These are phyloP conservation scores for Exephanes ischioxanthus DNA, from an alignment of 2,888 invertebrate species.

Conservation along the genomic window DNA sequence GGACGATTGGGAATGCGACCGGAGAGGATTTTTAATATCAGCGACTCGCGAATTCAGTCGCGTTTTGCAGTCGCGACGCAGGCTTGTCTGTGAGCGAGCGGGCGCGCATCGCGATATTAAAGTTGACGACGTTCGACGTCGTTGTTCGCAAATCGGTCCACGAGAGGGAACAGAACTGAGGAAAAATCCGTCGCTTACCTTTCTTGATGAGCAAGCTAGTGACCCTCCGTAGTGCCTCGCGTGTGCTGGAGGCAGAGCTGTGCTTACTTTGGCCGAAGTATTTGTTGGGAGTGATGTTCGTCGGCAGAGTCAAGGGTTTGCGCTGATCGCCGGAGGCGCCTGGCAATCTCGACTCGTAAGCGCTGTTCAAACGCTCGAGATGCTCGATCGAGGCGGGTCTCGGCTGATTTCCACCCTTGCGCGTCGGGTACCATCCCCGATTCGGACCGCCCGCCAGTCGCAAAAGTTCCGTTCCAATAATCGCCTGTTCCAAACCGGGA, in stretches of 20 bases:
- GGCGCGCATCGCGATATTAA: not conserved
- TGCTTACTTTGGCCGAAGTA: conserved; percentile 90
- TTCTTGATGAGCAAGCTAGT: conserved; percentile 95
- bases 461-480: conserved; percentile 92
- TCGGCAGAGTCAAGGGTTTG: conserved; percentile 94
- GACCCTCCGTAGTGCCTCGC: conserved; percentile 94
- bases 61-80: conserved; percentile 10
- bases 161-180: conserved; percentile 6
- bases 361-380: conserved; percentile 89
- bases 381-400: conserved; percentile 95
- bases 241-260: conserved; percentile 89
- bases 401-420: conserved; percentile 86
- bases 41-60: conserved; percentile 1
- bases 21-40: not conserved
- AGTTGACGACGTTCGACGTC: conserved; percentile 13
- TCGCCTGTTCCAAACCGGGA: conserved; percentile 86
- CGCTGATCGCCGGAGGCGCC: conserved; percentile 87
- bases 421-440: conserved; percentile 93
- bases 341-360: conserved; percentile 83
- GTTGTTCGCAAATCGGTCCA: conserved; percentile 35
- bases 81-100: not conserved
- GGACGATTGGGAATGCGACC: not conserved
- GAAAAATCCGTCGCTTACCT: conserved; percentile 87
- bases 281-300: conserved; percentile 93
- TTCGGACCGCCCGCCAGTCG: conserved; percentile 93